Evolutionary conservation across 2,888 invertebrate genomes (phyloP).

Genomic region (Pristionchus arcanus): DNA sequence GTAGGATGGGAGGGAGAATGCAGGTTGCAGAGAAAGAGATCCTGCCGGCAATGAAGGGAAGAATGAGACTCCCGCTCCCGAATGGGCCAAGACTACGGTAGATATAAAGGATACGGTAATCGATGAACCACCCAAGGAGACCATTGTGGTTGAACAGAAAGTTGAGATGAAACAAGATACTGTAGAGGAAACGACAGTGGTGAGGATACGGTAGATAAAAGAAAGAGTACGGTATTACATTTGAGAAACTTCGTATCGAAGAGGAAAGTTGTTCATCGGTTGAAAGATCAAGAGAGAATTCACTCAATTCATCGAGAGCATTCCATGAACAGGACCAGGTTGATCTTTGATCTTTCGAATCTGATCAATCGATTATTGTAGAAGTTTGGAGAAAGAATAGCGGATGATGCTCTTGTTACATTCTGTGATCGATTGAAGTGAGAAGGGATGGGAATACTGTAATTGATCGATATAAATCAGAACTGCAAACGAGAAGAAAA

Average conservation of each 20-base stretch:
- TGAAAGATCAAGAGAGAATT: slow-evolving; percentile 28
- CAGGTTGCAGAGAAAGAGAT: slow-evolving; percentile 48
- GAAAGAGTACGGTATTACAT: not conserved
- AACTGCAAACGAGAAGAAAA: not conserved
- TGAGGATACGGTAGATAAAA: not conserved
- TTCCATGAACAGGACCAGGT: slow-evolving; percentile 44
- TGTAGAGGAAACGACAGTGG: not conserved
- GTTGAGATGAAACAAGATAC: not conserved
- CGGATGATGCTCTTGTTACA: slow-evolving; percentile 35
- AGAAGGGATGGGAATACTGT: not conserved
- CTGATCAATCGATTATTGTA: not conserved
- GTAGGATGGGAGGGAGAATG: slow-evolving; percentile 23
- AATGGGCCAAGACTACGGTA: slow-evolving; percentile 24
- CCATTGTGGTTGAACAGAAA: not conserved
- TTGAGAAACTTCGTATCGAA: not conserved
- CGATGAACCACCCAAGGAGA: not conserved
- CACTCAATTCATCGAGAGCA: slow-evolving; percentile 7
- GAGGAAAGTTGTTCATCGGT: not conserved
- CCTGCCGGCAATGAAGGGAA: not conserved
- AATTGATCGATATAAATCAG: not conserved
- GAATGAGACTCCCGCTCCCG: not conserved
- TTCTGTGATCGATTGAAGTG: slow-evolving; percentile 47
- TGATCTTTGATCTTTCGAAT: not conserved
- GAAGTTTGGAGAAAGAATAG: slow-evolving; percentile 50
- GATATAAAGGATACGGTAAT: not conserved